Evolutionary conservation across 2,797 vertebrate species (phyloP), one percentile per base, ranked within the genome.

Genomic region (Clarias pachynema): DNA sequence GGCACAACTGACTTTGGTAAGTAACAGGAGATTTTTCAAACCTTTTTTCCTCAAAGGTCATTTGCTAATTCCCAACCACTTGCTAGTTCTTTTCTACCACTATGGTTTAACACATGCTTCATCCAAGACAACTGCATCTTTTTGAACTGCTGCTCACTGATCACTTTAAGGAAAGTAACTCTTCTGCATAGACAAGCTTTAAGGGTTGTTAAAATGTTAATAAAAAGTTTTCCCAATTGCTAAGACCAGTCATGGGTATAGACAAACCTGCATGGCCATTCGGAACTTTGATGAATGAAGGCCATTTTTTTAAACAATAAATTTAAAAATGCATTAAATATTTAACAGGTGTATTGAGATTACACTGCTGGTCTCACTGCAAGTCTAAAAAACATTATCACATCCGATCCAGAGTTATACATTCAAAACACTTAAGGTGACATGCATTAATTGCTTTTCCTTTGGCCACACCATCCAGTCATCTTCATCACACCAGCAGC

Each of bases 371-470:
- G 0, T 24, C 57, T 78, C 1, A 22, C 57, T 59, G 1, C 9
- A 75, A 4, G 22, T 16, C 20, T 16, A 34, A 7, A n/a, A 34
- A 24, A 15, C 18, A 60, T 69, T 63, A 70, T 37, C 37, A 18
- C n/a, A 15, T 49, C 31, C 8, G 3, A 57, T 57, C 15, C 22
- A n/a, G 22, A 85, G 69, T 15, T 79, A 2, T 12, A 10, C 9
- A 18, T 31, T 65, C 53, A 62, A n/a, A 82, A 63, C 14, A 49
- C 3, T 2, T 15, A 14, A n/a, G 68, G 63, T 34, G 26, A 66
- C 53, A 29, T n/a, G 60, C 31, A 53, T 16, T 66, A 63, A 85
- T 81, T 85, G 78, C 69, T 34, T 81, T 86, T 78, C 65, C 49
- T 73, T 81, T 82, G n/a, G 10, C 7, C 63, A 78, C 6, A 31